Evolutionary conservation across 2,113 vertebrate species (phyloP), one percentile per base, ranked within the genome.

Genomic region (Bungarus multicinctus): DNA sequence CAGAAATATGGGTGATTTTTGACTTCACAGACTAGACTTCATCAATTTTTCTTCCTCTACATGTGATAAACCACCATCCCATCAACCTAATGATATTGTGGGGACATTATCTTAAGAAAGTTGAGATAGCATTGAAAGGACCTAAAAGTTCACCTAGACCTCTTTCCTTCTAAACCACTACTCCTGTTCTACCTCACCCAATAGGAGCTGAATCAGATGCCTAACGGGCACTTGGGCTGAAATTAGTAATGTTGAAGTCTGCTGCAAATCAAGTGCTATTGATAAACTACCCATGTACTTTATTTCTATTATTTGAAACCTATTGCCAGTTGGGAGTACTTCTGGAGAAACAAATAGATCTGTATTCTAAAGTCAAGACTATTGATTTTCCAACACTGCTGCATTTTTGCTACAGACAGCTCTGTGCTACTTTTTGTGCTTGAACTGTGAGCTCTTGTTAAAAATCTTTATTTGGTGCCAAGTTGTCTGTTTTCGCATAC

Each of bases 361-460:
- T 34, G 5, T 91, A 52, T 58, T n/a, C 74, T n/a, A 47, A n/a
- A 60, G 85, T 39, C 50, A 92, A 88, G 64, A 69, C 25, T 30
- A 30, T 50, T 87, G 47, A 69, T 25, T 52, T 43, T 52, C 9
- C 34, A 45, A 23, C 16, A 53, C 7, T 22, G 50, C 43, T 87
- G 12, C 22, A 88, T 22, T 45, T 52, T 23, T 53, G 7, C 25
- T n/a, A 23, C 54, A 50, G 16, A 58, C 10, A 54, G 2, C 60
- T 81, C 43, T 55, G 45, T 39, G 0, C 69, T 88, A 92, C 92
- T n/a, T 53, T n/a, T 52, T 39, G 52, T 8, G 27, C 6, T 7
- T 27, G 27, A 81, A 81, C 27, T 45, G 34, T 5, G 92, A 90
- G 81, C 45, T 50, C 91, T 96, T 30, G 52, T 81, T 90, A 93